These are phyloP conservation scores for Salticus scenicus DNA, from an alignment of 2,888 invertebrate genomes.

Conservation along the genomic window DNA sequence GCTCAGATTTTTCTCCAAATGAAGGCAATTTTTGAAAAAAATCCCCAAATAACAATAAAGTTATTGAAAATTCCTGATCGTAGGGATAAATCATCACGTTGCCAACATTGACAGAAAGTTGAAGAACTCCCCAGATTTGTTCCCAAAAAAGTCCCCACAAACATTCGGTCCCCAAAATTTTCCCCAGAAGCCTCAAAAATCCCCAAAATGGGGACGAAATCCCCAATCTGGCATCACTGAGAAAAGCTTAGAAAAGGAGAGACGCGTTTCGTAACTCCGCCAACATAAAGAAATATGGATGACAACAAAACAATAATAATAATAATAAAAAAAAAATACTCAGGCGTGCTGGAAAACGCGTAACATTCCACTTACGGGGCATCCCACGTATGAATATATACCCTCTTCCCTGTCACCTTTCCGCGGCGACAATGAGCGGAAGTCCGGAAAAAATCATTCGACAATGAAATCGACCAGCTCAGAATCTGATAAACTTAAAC, in stretches of 20 bases:
- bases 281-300: not conserved
- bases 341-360: not conserved
- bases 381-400: conserved; percentile 43
- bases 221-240: no score
- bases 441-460: conserved; percentile 39
- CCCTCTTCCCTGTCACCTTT: conserved; percentile 1
- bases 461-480: conserved; percentile 46
- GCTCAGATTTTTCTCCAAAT: no score
- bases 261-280: conserved; percentile 10
- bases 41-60: no score
- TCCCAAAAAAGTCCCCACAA: no score
- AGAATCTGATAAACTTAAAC: conserved; percentile 56
- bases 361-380: conserved; percentile 4
- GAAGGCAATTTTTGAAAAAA: not conserved
- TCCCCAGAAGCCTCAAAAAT: no score
- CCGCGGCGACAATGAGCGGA: conserved; percentile 57
- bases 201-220: no score
- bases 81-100: no score
- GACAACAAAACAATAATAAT: not conserved
- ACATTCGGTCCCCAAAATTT: no score
- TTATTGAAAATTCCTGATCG: no score
- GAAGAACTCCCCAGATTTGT: no score
- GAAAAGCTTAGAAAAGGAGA: conserved; percentile 48
- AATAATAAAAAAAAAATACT: conserved; percentile 10
- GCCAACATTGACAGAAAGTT: no score